Evolutionary conservation across 1,140 invertebrate species (phyloP), one percentile per base, ranked within the genome.

Genomic region (Rhopalosiphum padi): DNA sequence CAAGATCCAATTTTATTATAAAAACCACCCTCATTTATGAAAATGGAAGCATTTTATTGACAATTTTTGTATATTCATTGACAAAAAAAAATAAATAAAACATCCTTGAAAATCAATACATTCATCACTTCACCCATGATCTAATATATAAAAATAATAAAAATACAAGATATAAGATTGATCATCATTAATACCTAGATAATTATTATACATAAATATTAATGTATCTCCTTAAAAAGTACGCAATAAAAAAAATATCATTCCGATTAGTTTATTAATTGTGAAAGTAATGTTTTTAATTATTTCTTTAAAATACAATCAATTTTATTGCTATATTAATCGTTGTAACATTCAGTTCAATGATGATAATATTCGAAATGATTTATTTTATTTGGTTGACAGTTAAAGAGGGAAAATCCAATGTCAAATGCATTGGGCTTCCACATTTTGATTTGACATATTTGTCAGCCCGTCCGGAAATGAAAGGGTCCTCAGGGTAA

Each of bases 321-420:
- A 41, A 85, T 85, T 85, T 41, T 85, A 85, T 37, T 41, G 37
- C 83, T 43, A 37, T 82, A 82, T 82, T 85, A 85, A 85, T 85
- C 23, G 83, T 43, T 85, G 35, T 41, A 41, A 43, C 35, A 85
- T 85, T 85, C 83, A 85, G 9, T 85, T 85, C 83, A 37, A 43
- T 41, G 23, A 41, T 43, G 22, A 85, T 85, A 25, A 37, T 85
- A 41, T 43, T 85, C 8, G 41, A 22, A 37, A 37, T 41, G 37
- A 43, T 85, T 85, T 85, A 85, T 85, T 85, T 85, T 85, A 30
- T 85, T 5, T 11, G 83, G 37, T 37, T 85, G 83, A 85, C 83
- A 85, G 83, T 43, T 85, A 41, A 85, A 85, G 23, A 85, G 83
- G 41, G 23, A 85, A 85, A 41, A 37, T 85, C 37, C 83, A 41